Base-by-base conservation (phyloP, 2,888 invertebrate species). In the Dryadula phaetusa region DNA sequence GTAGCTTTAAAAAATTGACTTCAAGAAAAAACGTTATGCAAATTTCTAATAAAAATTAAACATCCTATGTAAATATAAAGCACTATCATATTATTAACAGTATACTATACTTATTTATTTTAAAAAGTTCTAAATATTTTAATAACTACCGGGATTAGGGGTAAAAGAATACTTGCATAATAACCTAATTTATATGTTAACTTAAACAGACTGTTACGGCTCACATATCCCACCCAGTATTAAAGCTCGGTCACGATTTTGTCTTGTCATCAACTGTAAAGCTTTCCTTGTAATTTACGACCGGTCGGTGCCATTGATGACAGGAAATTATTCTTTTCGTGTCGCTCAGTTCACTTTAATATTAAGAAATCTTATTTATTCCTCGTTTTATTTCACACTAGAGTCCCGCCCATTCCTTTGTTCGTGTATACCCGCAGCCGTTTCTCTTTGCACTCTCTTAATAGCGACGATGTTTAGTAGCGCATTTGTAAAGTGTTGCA, bases 321-420 rank as follows among this genome's bases (percentile, higher is more conserved):
- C 82, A 82, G 84, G 84, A 84, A 83, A 85, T 87, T 86, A 83
- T 84, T 82, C 78, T 80, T 79, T 78, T 74, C 78, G 76, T 74
- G 62, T 78, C 78, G 75, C 74, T 73, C 75, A 77, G 74, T 77
- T 77, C 75, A 75, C 75, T 76, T 73, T 72, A 79, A 77, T 77
- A 77, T 77, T 77, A 79, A 81, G 81, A 81, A 78, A 77, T 76
- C 76, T 68, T 69, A 71, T 71, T 70, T 63, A 66, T 63, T 60
- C 20, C 16, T 7, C 14, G 42, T 34, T 67, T 67, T 66, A 61
- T 61, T 65, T 56, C 14, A 60, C 10, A 25, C 62, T 42, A 52
- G 16, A 46, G 66, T 52, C 34, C 16, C 53, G 42, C 65, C 40
- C 49, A 65, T 20, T 28, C 47, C 42, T 60, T 65, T 65, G 58